Evolutionary conservation across 2,797 vertebrate species (phyloP).

Genomic region (Myotis findleyi): DNA sequence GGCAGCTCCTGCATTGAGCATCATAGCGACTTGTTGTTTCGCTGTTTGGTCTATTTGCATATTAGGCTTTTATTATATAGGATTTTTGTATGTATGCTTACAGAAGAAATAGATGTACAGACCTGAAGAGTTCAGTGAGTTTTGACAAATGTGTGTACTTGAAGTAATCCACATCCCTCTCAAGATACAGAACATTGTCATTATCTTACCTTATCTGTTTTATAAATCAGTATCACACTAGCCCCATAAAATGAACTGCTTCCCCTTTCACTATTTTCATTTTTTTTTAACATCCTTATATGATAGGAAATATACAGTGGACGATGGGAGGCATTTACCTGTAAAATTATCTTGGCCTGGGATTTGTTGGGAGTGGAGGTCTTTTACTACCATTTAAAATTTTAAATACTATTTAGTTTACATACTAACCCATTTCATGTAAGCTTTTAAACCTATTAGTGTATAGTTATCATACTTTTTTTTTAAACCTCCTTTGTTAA

Average conservation of each 20-base stretch:
- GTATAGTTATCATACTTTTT: neutral
- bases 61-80: neutral
- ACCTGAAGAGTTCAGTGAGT: neutral
- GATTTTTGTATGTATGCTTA: neutral
- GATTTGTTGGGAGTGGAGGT: neutral
- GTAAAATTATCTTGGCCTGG: neutral
- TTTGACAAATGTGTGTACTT: neutral
- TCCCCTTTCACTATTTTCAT: neutral
- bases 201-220: neutral
- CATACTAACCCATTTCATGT: neutral
- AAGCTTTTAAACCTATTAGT: slow-evolving; percentile 18
- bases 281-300: neutral
- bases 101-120: neutral
- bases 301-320: neutral
- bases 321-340: neutral
- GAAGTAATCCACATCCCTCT: neutral
- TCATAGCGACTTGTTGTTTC: no score
- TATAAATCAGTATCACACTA: neutral
- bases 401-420: slow-evolving; percentile 21
- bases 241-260: neutral
- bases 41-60: no score
- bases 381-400: neutral
- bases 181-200: neutral
- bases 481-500: neutral
- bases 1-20: no score